A percentile compares a stretch with the other conserved stretches of the same genome.
These are phyloP conservation scores for Mus caroli DNA, from an alignment of 2,797 vertebrate species.

Conservation along the genomic window DNA sequence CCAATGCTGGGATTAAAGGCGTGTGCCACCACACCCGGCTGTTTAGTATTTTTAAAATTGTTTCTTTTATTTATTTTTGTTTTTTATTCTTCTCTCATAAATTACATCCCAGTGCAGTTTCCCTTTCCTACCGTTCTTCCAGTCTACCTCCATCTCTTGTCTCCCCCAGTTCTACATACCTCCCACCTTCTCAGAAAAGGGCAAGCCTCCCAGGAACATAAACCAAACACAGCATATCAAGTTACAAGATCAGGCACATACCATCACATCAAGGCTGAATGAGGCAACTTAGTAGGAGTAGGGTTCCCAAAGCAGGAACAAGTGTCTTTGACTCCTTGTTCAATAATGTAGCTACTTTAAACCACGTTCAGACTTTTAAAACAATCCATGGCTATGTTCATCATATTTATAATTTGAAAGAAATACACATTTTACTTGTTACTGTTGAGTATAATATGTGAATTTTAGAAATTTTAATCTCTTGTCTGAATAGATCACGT, in stretches of 20 bases:
- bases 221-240: neutral
- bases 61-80: neutral
- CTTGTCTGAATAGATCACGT: neutral
- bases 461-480: constrained; percentile 61
- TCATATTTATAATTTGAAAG: constrained; percentile 39
- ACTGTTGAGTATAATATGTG: neutral
- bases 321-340: neutral
- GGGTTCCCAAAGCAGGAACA: neutral
- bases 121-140: neutral
- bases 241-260: neutral
- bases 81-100: neutral
- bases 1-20: too few species aligned
- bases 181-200: neutral
- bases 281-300: neutral
- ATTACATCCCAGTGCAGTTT: neutral
- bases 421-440: constrained; percentile 3
- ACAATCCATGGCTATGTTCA: neutral
- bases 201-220: neutral
- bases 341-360: neutral
- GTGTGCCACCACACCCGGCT: too few species aligned
- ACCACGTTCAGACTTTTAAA: neutral
- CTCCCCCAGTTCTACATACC: neutral
- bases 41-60: neutral
- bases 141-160: neutral
- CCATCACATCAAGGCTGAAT: neutral